These are phyloP conservation scores for Capra hircus DNA, from an alignment of 2,113 vertebrate genomes.

Conservation along the genomic window DNA sequence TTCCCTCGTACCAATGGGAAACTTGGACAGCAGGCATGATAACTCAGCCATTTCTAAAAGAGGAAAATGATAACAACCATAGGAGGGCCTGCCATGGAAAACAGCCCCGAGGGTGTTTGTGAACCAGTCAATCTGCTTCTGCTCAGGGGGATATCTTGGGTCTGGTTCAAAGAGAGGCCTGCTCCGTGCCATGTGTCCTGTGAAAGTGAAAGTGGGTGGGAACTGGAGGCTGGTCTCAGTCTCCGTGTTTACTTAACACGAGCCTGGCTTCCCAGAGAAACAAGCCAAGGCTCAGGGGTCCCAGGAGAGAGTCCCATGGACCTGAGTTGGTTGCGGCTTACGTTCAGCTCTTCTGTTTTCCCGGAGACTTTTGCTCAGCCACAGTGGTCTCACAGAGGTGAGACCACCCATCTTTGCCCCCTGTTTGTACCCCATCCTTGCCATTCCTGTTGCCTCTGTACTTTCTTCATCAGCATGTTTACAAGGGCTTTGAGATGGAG, in stretches of 20 bases:
- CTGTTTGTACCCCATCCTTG: accelerated
- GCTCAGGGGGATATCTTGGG: background rate
- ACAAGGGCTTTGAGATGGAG: background rate
- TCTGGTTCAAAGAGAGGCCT: background rate
- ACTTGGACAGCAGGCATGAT: conserved; percentile 6
- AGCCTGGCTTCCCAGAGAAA: background rate
- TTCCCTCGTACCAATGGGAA: background rate
- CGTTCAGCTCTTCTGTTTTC: background rate
- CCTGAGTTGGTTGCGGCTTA: background rate
- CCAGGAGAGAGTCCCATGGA: background rate
- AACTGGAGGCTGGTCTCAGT: background rate
- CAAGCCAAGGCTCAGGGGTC: background rate
- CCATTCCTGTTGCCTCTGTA: background rate
- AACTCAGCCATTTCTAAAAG: conserved; percentile 63
- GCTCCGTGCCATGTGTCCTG: background rate
- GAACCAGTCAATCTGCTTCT: background rate
- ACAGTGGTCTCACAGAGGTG: background rate
- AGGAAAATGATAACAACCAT: conserved; percentile 32
- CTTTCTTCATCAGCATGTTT: background rate
- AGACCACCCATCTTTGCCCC: background rate
- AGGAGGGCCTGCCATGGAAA: conserved; percentile 30
- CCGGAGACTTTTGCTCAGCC: background rate
- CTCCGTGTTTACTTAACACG: conserved; percentile 18
- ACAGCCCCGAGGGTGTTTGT: background rate
- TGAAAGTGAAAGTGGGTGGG: conserved; percentile 24